Evolutionary conservation across 1,140 invertebrate genomes (phyloP).

Genomic region (Rhopalosiphum maidis): DNA sequence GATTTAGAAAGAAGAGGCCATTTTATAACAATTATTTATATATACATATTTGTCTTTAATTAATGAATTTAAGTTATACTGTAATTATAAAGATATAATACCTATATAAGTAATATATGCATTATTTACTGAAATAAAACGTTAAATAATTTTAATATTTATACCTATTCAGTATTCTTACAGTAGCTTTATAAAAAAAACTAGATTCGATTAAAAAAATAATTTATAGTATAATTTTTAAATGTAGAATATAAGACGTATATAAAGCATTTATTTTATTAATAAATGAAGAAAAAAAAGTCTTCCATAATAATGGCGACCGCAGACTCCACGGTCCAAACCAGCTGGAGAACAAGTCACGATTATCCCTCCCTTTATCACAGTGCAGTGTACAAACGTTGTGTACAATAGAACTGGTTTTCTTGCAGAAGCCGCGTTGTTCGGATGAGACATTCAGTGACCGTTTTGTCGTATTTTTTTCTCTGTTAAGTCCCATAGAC

Average conservation of each 20-base stretch:
- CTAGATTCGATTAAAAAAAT: neutral
- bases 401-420: slow-evolving; percentile 51
- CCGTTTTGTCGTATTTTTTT: slow-evolving; percentile 51
- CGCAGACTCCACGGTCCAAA: slow-evolving; percentile 1
- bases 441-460: slow-evolving; percentile 34
- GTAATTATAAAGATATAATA: neutral
- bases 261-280: neutral
- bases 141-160: neutral
- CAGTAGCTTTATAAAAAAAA: neutral
- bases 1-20: neutral
- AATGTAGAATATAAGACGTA: neutral
- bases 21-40: neutral
- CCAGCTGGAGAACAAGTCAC: slow-evolving; percentile 53
- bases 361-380: neutral
- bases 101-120: neutral
- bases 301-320: neutral
- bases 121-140: neutral
- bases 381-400: neutral
- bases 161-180: neutral
- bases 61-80: neutral
- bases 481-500: slow-evolving; percentile 1
- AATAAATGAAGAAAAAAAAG: neutral
- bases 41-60: neutral
- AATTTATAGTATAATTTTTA: neutral
- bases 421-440: slow-evolving; percentile 38